phyloP scores from a whole-genome alignment of 2,113 vertebrate species.

The Microcebus ravelobensis region DNA sequence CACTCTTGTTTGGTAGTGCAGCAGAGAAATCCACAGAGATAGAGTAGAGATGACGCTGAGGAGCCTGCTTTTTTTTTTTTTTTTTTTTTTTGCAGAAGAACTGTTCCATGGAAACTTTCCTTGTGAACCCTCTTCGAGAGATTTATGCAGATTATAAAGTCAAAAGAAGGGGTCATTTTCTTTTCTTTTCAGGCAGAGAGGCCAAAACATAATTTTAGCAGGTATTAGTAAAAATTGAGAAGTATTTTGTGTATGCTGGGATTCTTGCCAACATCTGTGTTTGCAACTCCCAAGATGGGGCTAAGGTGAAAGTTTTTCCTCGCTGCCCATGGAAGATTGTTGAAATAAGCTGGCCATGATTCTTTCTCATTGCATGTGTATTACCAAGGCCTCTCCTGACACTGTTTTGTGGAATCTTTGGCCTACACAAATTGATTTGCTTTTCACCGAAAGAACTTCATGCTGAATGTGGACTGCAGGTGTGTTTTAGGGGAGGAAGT shows the following conservation, averaged over 20 bases:
- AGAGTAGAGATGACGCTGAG: background rate
- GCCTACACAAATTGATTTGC: conserved; percentile 42
- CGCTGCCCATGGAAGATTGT: background rate
- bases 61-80: background rate
- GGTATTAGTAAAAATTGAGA: conserved; percentile 79
- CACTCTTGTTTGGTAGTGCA: background rate
- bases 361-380: conserved; percentile 50
- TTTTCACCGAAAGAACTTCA: background rate
- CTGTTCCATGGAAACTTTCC: conserved; percentile 48
- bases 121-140: conserved; percentile 61
- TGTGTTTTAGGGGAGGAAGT: conserved; percentile 28
- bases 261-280: conserved; percentile 71
- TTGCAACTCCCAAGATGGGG: conserved; percentile 63
- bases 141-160: conserved; percentile 78
- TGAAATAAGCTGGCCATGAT: conserved; percentile 16
- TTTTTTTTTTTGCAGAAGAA: background rate
- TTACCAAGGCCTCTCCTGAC: background rate
- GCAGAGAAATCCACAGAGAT: background rate
- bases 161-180: conserved; percentile 61
- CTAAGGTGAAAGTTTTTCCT: conserved; percentile 69
- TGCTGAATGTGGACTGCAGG: conserved; percentile 59
- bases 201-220: conserved; percentile 76
- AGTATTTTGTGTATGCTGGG: conserved; percentile 66
- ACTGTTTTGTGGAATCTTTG: background rate
- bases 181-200: conserved; percentile 76